A percentile compares a stretch with the other conserved stretches of the same genome.
Conservation (phyloP, 2,113 vertebrate species). For the Atlantisia rogersi region DNA sequence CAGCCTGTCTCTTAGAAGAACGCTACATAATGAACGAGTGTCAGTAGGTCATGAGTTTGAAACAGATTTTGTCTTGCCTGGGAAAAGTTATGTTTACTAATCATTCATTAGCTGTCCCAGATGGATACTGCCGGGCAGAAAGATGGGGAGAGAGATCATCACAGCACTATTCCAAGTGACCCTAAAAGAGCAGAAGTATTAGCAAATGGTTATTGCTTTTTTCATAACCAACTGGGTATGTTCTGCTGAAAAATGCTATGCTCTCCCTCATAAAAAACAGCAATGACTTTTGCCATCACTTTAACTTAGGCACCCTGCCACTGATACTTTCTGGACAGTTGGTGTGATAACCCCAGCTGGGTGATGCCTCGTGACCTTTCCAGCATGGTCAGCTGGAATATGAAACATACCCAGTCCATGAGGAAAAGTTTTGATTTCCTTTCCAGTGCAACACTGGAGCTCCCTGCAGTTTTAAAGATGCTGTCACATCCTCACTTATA, state of each 20-base stretch:
- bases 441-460: background rate
- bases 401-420: background rate
- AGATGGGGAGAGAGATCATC: background rate
- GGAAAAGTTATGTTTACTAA: conserved; percentile 51
- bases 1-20: conserved; percentile 42
- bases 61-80: conserved; percentile 50
- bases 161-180: background rate
- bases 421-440: background rate
- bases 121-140: background rate
- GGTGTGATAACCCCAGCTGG: background rate
- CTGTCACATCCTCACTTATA: background rate
- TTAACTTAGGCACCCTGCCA: background rate
- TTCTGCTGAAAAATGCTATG: background rate
- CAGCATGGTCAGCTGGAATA: background rate
- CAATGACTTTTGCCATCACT: background rate
- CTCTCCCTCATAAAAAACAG: background rate
- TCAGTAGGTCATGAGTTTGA: conserved; percentile 52
- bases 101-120: conserved; percentile 47
- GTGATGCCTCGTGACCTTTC: background rate
- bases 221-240: background rate
- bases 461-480: background rate
- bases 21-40: conserved; percentile 47
- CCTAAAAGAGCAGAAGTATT: background rate
- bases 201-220: background rate
- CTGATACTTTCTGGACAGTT: background rate